Percentiles rank a stretch among this genome's conserved stretches.
Conservation (phyloP, 2,888 invertebrate species). For the Aricia artaxerxes region DNA sequence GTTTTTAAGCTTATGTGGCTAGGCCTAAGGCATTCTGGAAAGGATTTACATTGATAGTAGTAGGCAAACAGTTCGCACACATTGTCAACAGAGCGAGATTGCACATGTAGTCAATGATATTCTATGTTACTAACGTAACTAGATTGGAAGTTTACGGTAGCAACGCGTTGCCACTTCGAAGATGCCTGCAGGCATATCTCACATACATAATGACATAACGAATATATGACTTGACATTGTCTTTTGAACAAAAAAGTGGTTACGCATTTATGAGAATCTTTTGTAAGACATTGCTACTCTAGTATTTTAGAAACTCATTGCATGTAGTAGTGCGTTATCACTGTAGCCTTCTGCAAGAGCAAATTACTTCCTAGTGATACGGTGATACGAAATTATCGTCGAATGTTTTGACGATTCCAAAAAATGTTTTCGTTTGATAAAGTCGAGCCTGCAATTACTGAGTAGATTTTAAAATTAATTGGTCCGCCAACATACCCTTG, state of each 20-base stretch:
- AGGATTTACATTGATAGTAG: neutral
- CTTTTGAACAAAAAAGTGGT: no score
- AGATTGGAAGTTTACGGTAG: no score
- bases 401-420: slow-evolving; percentile 40
- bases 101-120: slow-evolving; percentile 35
- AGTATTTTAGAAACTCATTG: no score
- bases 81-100: slow-evolving; percentile 14
- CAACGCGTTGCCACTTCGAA: no score
- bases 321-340: slow-evolving; percentile 58
- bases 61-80: slow-evolving; percentile 19
- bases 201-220: no score
- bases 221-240: no score
- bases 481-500: neutral
- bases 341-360: slow-evolving; percentile 69
- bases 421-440: slow-evolving; percentile 24
- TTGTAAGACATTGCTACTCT: no score
- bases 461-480: neutral
- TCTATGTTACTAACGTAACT: no score
- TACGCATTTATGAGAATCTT: no score
- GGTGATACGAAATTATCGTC: slow-evolving; percentile 48
- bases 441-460: neutral
- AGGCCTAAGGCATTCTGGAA: neutral
- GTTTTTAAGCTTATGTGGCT: neutral
- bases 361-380: slow-evolving; percentile 75
- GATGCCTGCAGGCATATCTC: no score